Conservation (phyloP, 2,113 vertebrate genomes). For the Euleptes europaea region DNA sequence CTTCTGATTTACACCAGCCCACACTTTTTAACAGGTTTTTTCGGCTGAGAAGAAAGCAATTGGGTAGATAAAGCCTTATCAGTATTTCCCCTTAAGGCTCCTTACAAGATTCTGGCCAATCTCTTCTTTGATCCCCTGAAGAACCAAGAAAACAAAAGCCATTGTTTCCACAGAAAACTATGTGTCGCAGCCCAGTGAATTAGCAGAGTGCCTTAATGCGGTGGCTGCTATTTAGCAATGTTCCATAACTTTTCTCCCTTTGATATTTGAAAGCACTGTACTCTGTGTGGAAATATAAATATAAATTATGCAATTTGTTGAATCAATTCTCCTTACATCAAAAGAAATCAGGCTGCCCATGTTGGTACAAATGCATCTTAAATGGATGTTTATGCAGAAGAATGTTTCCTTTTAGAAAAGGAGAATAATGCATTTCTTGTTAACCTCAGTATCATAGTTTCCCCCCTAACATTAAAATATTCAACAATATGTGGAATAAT, state of each 20-base stretch:
- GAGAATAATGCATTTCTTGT: constrained; percentile 40
- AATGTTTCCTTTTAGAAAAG: not conserved
- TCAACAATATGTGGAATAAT: constrained; percentile 47
- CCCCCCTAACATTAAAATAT: constrained; percentile 65
- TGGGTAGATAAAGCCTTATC: not conserved
- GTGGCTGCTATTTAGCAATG: constrained; percentile 14
- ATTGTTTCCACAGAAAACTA: constrained; percentile 53
- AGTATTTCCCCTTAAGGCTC: not conserved
- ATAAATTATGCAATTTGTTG: not conserved
- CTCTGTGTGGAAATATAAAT: constrained; percentile 14
- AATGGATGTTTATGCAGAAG: not conserved
- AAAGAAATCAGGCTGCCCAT: constrained; percentile 29
- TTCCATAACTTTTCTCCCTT: constrained; percentile 11
- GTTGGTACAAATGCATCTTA: constrained; percentile 10
- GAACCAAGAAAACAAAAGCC: not conserved
- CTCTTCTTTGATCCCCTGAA: not conserved
- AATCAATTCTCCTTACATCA: not conserved
- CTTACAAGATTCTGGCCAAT: fast-evolving
- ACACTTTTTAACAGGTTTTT: not conserved
- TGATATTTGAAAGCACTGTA: not conserved
- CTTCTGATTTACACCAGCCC: not conserved
- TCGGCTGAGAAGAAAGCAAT: not conserved
- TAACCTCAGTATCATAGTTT: constrained; percentile 53
- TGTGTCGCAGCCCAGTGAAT: constrained; percentile 27
- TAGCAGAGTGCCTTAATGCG: constrained; percentile 41